Base-by-base conservation (phyloP, 2,888 invertebrate genomes). In the Chymomyza caudatula region DNA sequence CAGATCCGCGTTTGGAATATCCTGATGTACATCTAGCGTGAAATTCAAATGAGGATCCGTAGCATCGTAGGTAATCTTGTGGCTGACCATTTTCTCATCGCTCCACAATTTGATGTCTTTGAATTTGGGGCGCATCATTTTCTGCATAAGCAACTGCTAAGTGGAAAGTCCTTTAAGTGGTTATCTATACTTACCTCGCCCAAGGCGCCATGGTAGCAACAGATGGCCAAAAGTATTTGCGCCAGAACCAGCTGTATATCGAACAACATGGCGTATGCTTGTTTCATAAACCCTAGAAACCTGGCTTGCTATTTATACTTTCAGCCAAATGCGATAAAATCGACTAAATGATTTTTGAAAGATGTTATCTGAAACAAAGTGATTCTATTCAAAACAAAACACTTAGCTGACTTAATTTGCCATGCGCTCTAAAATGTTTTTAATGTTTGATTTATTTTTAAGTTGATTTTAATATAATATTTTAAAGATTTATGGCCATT, bases 101-200 rank as follows among this genome's bases (percentile, higher is more conserved):
- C 85, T 88, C 90, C 89, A 89, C 0, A 86, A n/a, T 15, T 86
- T 85, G 2, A 81, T 70, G 0, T 87, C 86, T 42, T 88, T 88
- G 29, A 89, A 85, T 65, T 85, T 88, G 37, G 89, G 88, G 2
- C 89, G 84, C 72, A 90, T 70, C 60, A 88, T 79, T 89, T 88
- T 89, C 89, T 90, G 55, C 0, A 3, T 53, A 65, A 42, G 2
- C 25, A 11, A 17, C 29, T 37, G 29, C 11, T 37, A 23, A n/a
- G n/a, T 23, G 23, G 23, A 23, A 23, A 4, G 5, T 25, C 25
- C 6, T 6, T 2, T 4, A 4, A 25, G 3, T 25, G 3, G 3
- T 25, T 25, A 19, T 17, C 3, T 15, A 52, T 29, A 75, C 81
- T 77, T 52, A 87, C 88, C 68, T 81, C 87, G 2, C 80, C 85